Percentiles rank a stretch among this genome's conserved stretches.
Conservation (phyloP, 2,888 invertebrate genomes). For the Epinotia brunnichana region DNA sequence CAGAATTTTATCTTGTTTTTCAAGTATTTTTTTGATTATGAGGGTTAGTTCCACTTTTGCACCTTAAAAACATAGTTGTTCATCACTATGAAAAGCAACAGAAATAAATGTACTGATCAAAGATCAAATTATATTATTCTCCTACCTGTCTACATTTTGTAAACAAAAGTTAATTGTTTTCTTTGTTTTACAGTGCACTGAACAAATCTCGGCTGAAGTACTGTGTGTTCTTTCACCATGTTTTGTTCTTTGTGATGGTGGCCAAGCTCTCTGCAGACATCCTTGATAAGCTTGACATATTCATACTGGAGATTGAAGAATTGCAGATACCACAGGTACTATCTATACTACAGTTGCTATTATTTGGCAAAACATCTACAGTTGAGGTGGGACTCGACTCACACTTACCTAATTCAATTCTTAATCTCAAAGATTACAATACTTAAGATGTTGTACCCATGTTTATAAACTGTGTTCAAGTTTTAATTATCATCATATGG, state of each 20-base stretch:
- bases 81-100: too few relatives aligned
- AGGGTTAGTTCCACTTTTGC: neutral
- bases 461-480: too few relatives aligned
- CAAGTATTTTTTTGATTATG: neutral
- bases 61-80: too few relatives aligned
- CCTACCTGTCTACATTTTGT: too few relatives aligned
- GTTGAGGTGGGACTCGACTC: neutral
- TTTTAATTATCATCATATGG: neutral
- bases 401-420: neutral
- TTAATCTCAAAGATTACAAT: neutral
- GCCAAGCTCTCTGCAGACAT: constrained; percentile 96
- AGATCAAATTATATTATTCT: too few relatives aligned
- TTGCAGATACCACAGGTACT: constrained; percentile 91
- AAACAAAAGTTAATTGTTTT: constrained; percentile 11
- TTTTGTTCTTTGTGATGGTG: constrained; percentile 94
- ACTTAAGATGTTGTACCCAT: too few relatives aligned
- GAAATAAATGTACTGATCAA: too few relatives aligned
- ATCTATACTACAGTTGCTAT: neutral
- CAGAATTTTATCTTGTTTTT: neutral
- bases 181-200: constrained; percentile 88
- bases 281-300: constrained; percentile 95
- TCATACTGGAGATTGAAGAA: constrained; percentile 96
- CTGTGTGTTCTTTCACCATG: constrained; percentile 96
- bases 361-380: neutral
- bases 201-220: constrained; percentile 98